Conservation (phyloP, 2,113 vertebrate species). For the Chlamydotis undulata region DNA sequence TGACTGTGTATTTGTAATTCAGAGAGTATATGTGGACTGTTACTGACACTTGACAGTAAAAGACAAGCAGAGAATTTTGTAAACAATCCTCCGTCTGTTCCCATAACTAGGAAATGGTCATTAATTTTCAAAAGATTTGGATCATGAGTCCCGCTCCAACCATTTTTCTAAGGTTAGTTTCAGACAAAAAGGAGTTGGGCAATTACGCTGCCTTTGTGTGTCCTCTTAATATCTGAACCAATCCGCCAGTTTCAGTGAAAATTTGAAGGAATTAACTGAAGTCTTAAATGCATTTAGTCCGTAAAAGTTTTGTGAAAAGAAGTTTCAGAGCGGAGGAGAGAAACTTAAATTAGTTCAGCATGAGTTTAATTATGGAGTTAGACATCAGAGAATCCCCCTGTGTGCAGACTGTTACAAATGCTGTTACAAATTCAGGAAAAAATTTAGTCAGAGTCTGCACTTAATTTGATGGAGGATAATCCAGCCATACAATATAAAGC, state of each 20-base stretch:
- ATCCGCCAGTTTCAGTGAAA: background rate
- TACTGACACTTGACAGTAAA: background rate
- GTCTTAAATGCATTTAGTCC: background rate
- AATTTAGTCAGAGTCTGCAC: background rate
- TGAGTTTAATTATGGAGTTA: background rate
- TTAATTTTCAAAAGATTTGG: background rate
- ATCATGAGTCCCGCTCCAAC: background rate
- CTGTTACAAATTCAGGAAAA: background rate
- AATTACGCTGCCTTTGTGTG: background rate
- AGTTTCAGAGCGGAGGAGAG: background rate
- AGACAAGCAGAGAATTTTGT: background rate
- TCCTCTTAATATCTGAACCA: background rate
- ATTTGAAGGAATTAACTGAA: background rate
- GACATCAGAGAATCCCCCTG: background rate
- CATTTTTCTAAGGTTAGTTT: background rate
- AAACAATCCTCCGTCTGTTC: background rate
- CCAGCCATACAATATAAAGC: background rate
- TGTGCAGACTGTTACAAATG: background rate
- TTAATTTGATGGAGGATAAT: background rate
- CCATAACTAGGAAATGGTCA: background rate
- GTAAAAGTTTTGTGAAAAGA: background rate
- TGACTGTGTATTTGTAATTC: background rate
- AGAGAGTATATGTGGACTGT: background rate
- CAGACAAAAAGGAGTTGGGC: background rate
- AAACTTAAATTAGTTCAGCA: constrained; percentile 3